Base-by-base conservation (phyloP, 2,113 vertebrate genomes). In the Dendrocopos noguchii region DNA sequence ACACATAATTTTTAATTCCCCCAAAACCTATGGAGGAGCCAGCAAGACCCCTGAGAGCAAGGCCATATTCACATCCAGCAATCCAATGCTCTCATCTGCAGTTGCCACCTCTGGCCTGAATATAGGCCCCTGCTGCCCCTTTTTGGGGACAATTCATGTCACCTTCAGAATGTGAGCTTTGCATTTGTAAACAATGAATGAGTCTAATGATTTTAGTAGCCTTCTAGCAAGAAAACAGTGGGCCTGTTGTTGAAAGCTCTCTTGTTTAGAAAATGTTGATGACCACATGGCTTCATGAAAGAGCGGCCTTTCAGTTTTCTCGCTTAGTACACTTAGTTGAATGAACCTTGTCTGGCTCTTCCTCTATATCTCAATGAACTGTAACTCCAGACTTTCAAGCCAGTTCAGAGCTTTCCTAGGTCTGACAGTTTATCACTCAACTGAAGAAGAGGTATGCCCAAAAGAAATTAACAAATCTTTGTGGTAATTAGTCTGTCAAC, bases 201-300 rank as follows among this genome's bases (percentile, higher is more conserved):
- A 53, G 4, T 60, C 76, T 47, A 34, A 83, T 80, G 53, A 84
- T 86, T 86, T 57, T 77, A 46, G 50, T 34, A 61, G 63, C 34
- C 55, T 91, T 84, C 55, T 39, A 53, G 66, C 63, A 76, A 60
- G 77, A 44, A 81, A 90, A 88, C 74, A 90, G 77, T 27, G 66
- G 66, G 50, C 12, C 55, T 31, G 65, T 78, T 95, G 83, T 93
- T 94, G 66, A 81, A 79, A 88, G 46, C 50, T 65, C 74, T 72
- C 60, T 91, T 80, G 80, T 94, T 91, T 75, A 84, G 85, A 52
- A 91, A 84, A 39, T 19, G 42, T 91, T 90, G 2, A 1, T 56
- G 79, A 75, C 46, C 82, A 91, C 52, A 44, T 52, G 19, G 65
- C 31, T 57, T 11, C 78, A 36, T 65, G 57, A 77, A 73, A 72